Evolutionary conservation across 2,797 vertebrate species (phyloP), one percentile per base, ranked within the genome.

Genomic region (Gymnoscopelus microlampas): DNA sequence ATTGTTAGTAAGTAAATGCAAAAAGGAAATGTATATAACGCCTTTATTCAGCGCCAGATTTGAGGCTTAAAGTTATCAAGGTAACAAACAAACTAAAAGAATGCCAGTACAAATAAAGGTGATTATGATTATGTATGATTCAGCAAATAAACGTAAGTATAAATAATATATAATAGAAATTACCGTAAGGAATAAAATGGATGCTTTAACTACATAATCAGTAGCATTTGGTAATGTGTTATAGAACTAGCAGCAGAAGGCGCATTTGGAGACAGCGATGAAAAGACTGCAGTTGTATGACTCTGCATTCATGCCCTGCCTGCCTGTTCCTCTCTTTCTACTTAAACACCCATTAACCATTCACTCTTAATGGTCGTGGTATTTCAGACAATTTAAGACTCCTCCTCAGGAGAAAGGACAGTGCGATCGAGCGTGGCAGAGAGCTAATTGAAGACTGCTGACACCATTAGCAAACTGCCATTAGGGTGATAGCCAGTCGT

Each of bases 401-500:
- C 48, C 74, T 84, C 77, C 85, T 71, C 32, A 48, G 69, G 73
- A 74, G 80, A 86, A 79, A 76, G 83, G 85, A 85, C 53, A 32
- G 84, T 48, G 87, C 84, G 58, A 73, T 77, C 47, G 62, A 89
- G 87, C 79, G 56, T 83, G 81, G 76, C 68, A 3, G 69, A 70
- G 74, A 86, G 80, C 87, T 92, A 92, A 93, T 91, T 91, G 86
- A 90, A 90, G 87, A 88, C 89, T 78, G 23, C 87, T 86, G 90
- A 90, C 89, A 90, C 88, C 87, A 91, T 93, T 92, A 92, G 83
- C 80, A 69, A 75, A 83, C 81, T 85, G 90, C 81, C 86, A 85
- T 85, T 80, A 66, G 85, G 77, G 79, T 82, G 83, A 90, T 85
- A 86, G 85, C 75, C 50, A 73, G 80, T 82, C 53, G 70, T 85